phyloP scores from a whole-genome alignment of 2,113 vertebrate species.

The Eulemur macaco region DNA sequence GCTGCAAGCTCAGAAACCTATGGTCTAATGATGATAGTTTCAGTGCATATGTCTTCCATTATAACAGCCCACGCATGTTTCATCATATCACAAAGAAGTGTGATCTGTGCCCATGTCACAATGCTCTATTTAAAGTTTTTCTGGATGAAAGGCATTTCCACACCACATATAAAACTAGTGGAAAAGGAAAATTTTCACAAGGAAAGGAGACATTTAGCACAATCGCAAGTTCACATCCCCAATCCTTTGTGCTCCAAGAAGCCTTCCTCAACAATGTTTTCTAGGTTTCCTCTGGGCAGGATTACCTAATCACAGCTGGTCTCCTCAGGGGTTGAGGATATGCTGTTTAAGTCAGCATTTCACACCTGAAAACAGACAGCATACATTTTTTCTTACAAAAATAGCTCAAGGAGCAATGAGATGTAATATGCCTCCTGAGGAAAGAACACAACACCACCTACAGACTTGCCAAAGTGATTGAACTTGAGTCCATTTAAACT shows the following conservation, averaged over 20 bases:
- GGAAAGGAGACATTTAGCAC: not conserved
- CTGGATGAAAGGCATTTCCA: not conserved
- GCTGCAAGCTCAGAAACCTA: not conserved
- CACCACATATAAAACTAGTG: not conserved
- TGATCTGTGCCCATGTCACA: not conserved
- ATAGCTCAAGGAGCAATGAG: not conserved
- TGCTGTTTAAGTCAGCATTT: constrained; percentile 16
- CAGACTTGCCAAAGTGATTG: not conserved
- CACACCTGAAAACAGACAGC: constrained; percentile 45
- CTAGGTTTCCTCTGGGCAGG: not conserved
- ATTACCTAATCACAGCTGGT: constrained; percentile 52
- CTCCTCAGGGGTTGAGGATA: not conserved
- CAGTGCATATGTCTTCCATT: not conserved
- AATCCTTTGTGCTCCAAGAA: not conserved
- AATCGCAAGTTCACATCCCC: not conserved
- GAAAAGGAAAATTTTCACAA: not conserved
- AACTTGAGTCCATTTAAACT: not conserved
- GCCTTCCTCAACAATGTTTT: not conserved
- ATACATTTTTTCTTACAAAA: not conserved
- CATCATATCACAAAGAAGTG: not conserved
- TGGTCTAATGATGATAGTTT: not conserved
- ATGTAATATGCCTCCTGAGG: not conserved
- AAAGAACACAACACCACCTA: not conserved
- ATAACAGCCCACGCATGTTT: not conserved
- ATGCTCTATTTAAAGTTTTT: constrained; percentile 19